Base-by-base conservation (phyloP, 2,113 vertebrate genomes). In the Chaenocephalus aceratus region DNA sequence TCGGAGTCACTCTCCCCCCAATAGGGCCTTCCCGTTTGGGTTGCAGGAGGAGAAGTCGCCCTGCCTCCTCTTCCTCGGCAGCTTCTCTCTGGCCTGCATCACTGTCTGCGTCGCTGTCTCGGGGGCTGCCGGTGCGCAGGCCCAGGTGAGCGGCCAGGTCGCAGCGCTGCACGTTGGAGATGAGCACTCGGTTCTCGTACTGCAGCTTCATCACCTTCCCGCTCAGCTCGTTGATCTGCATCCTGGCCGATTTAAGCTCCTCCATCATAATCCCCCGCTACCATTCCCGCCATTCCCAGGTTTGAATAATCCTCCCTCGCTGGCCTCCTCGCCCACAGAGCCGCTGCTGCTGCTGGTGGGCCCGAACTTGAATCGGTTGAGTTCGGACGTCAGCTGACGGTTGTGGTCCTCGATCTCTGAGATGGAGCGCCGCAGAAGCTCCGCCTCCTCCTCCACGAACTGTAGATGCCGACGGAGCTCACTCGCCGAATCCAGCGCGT, bases 371-470 rank as follows among this genome's bases (percentile, higher is more conserved):
- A 99, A 97, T 82, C 96, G 97, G 88, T 96, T 98, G 67, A 99
- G 95, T 85, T 99, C 98, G 0, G 96, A 96, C 0, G 97, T 98
- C 64, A 99, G 89, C 89, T 98, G 96, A 79, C 96, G 95, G 90
- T 99, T 99, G 93, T 98, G 98, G 93, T 99, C 98, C 85, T 99
- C 98, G 0, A 99, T 97, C 93, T 99, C 98, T 0, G 97, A 96
- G 82, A 99, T 97, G 2, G 98, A 99, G 60, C 98, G 94, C 15
- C 98, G 95, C 70, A 99, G 90, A 34, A 99, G 92, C 88, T 98
- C 98, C 0, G 98, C 98, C 86, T 99, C 98, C 86, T 99, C 98
- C 85, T 99, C 98, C 70, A 99, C 97, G 4, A 99, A 99, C 82
- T 99, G 98, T 72, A 99, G 93, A 89, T 99, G 98, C 14, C 97